Evolutionary conservation across 2,797 vertebrate species (phyloP).

Genomic region (Silurus lanzhouensis): DNA sequence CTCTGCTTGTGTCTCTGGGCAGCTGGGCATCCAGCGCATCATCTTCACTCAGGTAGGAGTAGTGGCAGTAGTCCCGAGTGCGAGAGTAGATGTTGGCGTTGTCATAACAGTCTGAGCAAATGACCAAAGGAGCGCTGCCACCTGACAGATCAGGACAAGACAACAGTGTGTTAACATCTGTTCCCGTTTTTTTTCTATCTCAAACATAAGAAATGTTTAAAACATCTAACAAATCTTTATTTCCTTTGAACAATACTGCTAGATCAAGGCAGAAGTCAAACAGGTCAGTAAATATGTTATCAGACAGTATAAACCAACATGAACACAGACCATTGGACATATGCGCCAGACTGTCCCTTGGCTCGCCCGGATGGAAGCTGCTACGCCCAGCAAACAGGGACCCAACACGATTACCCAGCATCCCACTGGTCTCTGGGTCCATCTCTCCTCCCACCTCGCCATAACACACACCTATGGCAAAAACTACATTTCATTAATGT

Average conservation of each 20-base stretch:
- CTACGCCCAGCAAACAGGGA: slow-evolving; percentile 76
- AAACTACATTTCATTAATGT: not conserved
- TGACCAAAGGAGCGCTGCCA: slow-evolving; percentile 77
- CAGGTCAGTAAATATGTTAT: not conserved
- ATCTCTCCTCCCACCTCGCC: slow-evolving; percentile 76
- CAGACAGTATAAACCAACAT: not conserved
- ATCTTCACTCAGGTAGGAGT: slow-evolving; percentile 86
- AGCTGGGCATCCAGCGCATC: slow-evolving; percentile 78
- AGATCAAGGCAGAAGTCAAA: not conserved
- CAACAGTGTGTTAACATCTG: not conserved
- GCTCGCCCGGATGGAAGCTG: slow-evolving; percentile 76
- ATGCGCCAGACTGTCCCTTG: slow-evolving; percentile 67
- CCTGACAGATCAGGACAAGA: slow-evolving; percentile 55
- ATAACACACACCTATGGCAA: slow-evolving; percentile 75
- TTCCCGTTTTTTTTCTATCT: not conserved
- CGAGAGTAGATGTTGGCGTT: slow-evolving; percentile 94
- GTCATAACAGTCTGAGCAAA: slow-evolving; percentile 97
- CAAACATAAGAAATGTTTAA: not conserved
- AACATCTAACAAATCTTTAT: not conserved
- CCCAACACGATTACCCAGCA: slow-evolving; percentile 73
- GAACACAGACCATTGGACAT: slow-evolving; percentile 66
- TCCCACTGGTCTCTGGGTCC: slow-evolving; percentile 72
- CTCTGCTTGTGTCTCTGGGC: slow-evolving; percentile 66
- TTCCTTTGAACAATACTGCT: not conserved
- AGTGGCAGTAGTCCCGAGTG: slow-evolving; percentile 90